These are phyloP conservation scores for Cyclopterus lumpus DNA, from an alignment of 2,797 vertebrate species.

Conservation along the genomic window DNA sequence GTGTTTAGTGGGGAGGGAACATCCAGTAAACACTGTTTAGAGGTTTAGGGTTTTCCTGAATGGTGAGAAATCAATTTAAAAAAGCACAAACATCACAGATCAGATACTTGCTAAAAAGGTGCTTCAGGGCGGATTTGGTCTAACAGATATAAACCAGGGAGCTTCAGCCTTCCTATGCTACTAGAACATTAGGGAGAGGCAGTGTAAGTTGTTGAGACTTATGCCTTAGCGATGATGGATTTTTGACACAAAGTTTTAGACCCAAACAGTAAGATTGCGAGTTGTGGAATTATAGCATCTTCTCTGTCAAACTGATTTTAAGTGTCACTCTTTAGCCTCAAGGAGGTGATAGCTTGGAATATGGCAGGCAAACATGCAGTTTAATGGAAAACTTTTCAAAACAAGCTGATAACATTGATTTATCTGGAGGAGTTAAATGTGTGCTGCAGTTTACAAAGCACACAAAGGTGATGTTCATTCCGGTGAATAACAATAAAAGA, in stretches of 20 bases:
- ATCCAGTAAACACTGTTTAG: constrained; percentile 16
- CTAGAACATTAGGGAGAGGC: constrained; percentile 22
- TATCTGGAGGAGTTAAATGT: neutral
- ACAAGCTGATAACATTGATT: constrained; percentile 5
- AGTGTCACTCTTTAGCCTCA: constrained; percentile 25
- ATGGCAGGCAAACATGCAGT: constrained; percentile 11
- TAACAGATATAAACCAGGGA: constrained; percentile 39
- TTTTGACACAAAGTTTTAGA: constrained; percentile 6
- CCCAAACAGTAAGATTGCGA: constrained; percentile 16
- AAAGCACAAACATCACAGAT: constrained; percentile 25
- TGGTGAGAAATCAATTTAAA: constrained; percentile 40
- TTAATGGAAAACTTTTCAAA: constrained; percentile 8
- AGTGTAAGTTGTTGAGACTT: constrained; percentile 6
- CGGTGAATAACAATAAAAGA: neutral
- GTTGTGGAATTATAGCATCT: constrained; percentile 32
- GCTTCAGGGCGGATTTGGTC: constrained; percentile 44
- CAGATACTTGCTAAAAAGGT: constrained; percentile 34
- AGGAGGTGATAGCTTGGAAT: constrained; percentile 1
- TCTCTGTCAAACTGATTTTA: constrained; percentile 32
- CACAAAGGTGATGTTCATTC: neutral
- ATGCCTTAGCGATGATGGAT: constrained; percentile 1
- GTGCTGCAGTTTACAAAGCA: constrained; percentile 8
- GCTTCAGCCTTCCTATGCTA: constrained; percentile 42
- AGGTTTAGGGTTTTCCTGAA: constrained; percentile 14
- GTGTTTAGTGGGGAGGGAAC: neutral